Evolutionary conservation across 2,113 vertebrate species (phyloP).

Genomic region (Vulpes vulpes): DNA sequence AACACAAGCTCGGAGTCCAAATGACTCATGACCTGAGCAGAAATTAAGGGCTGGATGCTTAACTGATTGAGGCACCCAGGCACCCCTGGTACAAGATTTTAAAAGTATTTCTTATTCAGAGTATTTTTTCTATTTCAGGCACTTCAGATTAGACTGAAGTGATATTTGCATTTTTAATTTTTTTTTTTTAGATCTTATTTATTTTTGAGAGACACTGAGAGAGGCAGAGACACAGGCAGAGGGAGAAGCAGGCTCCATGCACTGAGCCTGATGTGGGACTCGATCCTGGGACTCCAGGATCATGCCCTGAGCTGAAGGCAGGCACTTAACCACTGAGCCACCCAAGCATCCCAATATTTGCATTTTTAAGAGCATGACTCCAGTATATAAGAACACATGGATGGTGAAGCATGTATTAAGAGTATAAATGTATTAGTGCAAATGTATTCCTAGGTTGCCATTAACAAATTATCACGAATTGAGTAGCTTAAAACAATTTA

Average conservation of each 20-base stretch:
- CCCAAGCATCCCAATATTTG: no score
- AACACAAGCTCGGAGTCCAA: background rate
- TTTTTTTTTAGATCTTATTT: no score
- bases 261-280: no score
- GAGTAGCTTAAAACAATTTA: background rate
- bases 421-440: background rate
- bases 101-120: background rate
- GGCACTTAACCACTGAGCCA: no score
- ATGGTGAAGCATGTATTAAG: background rate
- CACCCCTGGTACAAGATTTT: background rate
- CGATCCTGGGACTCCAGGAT: no score
- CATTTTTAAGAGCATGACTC: no score
- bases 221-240: no score
- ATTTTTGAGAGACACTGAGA: no score
- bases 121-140: background rate
- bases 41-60: background rate
- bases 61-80: background rate
- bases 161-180: background rate
- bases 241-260: no score
- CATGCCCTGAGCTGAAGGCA: no score
- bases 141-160: background rate
- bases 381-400: background rate
- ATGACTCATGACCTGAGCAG: background rate
- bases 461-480: background rate
- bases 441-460: background rate